Conservation (phyloP, 2,797 vertebrate genomes). For the Chloroceryle amazona region DNA sequence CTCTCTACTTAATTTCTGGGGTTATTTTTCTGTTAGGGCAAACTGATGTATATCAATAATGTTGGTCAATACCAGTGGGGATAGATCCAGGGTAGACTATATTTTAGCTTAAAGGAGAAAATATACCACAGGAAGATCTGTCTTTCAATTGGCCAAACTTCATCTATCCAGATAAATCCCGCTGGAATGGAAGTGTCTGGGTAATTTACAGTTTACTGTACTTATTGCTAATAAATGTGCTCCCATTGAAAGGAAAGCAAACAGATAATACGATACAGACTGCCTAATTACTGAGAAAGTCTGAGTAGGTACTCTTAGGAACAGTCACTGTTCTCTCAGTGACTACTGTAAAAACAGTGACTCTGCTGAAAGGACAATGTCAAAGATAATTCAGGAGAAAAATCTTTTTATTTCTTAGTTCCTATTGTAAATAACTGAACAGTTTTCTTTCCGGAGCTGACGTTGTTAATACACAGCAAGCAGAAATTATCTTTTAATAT, state of each 20-base stretch:
- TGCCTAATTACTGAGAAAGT: background rate
- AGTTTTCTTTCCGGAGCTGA: background rate
- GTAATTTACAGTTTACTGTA: slow-evolving; percentile 4
- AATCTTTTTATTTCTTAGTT: background rate
- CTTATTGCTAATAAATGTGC: background rate
- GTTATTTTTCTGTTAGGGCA: background rate
- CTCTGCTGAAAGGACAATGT: background rate
- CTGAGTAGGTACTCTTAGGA: background rate
- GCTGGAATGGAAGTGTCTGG: background rate
- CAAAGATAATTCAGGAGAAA: background rate
- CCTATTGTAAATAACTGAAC: background rate
- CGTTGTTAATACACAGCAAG: background rate
- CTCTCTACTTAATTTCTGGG: background rate
- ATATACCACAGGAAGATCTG: background rate
- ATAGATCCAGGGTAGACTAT: background rate
- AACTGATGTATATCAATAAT: background rate
- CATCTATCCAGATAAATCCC: background rate
- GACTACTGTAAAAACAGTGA: background rate
- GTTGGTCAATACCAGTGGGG: background rate
- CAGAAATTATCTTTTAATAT: background rate
- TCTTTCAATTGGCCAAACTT: slow-evolving; percentile 14
- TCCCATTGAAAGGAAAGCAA: background rate
- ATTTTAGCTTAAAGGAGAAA: background rate
- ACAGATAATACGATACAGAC: background rate
- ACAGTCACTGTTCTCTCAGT: background rate